A percentile compares a stretch with the other conserved stretches of the same genome.
Evolutionary conservation across 2,113 vertebrate species (phyloP).

Genomic region (Syngnathus typhle): DNA sequence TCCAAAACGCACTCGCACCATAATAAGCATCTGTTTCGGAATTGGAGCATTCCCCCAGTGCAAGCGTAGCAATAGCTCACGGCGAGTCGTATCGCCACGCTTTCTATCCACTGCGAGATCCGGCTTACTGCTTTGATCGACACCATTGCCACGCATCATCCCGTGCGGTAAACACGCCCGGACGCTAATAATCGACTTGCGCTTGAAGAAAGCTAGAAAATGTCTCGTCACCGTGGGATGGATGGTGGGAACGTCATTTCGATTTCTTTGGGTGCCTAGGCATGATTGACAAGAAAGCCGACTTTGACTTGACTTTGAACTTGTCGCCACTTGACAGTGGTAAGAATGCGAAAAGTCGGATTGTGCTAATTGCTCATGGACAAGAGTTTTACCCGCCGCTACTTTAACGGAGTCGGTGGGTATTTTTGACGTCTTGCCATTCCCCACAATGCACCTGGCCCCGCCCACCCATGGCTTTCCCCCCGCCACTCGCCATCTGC

Average conservation of each 20-base stretch:
- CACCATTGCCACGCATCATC: background rate
- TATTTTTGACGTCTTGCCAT: background rate
- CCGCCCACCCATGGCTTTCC: background rate
- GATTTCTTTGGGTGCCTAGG: no score
- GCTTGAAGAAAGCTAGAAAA: background rate
- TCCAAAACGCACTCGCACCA: constrained; percentile 3
- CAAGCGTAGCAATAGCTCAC: background rate
- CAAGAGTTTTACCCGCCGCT: background rate
- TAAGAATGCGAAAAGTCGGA: background rate
- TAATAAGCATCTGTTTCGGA: background rate
- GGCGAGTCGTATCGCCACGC: background rate
- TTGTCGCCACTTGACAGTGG: background rate
- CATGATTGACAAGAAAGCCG: no score
- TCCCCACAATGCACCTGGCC: constrained; percentile 3
- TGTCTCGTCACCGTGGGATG: no score
- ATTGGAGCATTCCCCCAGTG: background rate
- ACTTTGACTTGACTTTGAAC: no score
- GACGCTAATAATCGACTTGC: background rate
- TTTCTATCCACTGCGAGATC: no score
- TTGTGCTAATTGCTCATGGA: background rate
- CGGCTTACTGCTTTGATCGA: background rate
- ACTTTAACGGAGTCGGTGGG: background rate
- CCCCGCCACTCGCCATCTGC: background rate
- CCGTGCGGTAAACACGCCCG: background rate
- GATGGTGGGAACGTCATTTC: no score